These are phyloP conservation scores for Morpho deidamia DNA, from an alignment of 2,888 invertebrate genomes.

Conservation along the genomic window DNA sequence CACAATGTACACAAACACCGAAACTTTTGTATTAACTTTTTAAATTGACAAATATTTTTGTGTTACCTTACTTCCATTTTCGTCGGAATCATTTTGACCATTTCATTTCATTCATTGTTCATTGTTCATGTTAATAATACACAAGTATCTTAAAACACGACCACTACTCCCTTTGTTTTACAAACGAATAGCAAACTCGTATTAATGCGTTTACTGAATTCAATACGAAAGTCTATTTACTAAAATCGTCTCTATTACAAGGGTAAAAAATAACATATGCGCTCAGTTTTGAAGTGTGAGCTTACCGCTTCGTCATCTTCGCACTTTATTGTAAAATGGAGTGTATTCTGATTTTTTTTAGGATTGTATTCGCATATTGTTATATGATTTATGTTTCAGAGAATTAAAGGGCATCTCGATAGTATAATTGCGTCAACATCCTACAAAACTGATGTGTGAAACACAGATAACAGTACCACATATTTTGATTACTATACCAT, in stretches of 20 bases:
- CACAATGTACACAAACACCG: no score
- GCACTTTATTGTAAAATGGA: slow-evolving; percentile 5
- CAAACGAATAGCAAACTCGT: slow-evolving; percentile 13
- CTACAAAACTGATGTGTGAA: neutral
- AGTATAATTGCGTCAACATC: neutral
- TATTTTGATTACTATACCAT: neutral
- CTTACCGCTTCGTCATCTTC: slow-evolving; percentile 1
- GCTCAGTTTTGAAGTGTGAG: slow-evolving; percentile 24
- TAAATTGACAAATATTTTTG: no score
- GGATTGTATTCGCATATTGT: slow-evolving; percentile 7
- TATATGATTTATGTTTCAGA: neutral
- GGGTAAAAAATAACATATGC: slow-evolving; percentile 24
- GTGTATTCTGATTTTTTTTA: slow-evolving; percentile 8
- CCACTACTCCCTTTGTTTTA: slow-evolving; percentile 10
- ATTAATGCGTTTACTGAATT: neutral
- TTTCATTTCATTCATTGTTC: slow-evolving; percentile 4
- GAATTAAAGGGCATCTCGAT: neutral
- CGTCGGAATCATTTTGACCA: neutral
- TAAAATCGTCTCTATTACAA: slow-evolving; percentile 42
- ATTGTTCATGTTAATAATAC: slow-evolving; percentile 7
- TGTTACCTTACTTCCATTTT: no score
- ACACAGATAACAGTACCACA: neutral
- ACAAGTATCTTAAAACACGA: slow-evolving; percentile 2
- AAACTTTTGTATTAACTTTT: no score
- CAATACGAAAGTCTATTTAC: slow-evolving; percentile 31